Evolutionary conservation across 2,113 vertebrate genomes (phyloP), one percentile per base, ranked within the genome.

Genomic region (Odocoileus hemionus): DNA sequence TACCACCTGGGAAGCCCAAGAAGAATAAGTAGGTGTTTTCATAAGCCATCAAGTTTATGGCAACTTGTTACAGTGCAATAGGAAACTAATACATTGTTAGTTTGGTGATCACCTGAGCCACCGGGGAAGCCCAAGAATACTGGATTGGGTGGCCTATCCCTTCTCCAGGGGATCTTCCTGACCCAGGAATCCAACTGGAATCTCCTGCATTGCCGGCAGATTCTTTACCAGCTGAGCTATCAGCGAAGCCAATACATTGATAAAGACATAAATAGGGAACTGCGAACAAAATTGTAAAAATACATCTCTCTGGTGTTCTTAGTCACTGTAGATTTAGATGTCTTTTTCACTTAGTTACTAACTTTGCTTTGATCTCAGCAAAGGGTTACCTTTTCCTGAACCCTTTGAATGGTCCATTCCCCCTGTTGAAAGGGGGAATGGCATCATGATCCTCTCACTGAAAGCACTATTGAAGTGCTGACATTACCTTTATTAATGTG

Each of bases 341-440:
- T 36, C 52, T 10, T 83, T 83, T 86, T 78, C 33, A 64, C 21
- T 43, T 78, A 79, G 52, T 83, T 89, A 78, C 55, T 94, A 58
- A 52, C n/a, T 57, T 58, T 36, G 30, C 39, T 92, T 89, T 43
- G 26, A 85, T 70, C 23, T 58, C 28, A 79, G 7, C 4, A 21
- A 11, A 58, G 30, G 45, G 54, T 86, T 80, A 86, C 58, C 7
- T 60, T 74, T 84, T 86, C 58, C 21, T 95, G 7, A 67, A 45
- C 14, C 79, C 10, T n/a, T 33, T 33, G 61, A 60, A 14, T 60
- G 43, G 30, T 83, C 80, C 61, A 0, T 50, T 64, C 11, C 2
- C 33, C 36, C 9, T 90, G 7, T 58, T 70, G 33, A 17, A 64
- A 12, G 39, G 47, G 45, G 39, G 76, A 86, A 12, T 23, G 15